These are phyloP conservation scores for Syrista parreyssii DNA, from an alignment of 2,888 invertebrate genomes.

Conservation along the genomic window DNA sequence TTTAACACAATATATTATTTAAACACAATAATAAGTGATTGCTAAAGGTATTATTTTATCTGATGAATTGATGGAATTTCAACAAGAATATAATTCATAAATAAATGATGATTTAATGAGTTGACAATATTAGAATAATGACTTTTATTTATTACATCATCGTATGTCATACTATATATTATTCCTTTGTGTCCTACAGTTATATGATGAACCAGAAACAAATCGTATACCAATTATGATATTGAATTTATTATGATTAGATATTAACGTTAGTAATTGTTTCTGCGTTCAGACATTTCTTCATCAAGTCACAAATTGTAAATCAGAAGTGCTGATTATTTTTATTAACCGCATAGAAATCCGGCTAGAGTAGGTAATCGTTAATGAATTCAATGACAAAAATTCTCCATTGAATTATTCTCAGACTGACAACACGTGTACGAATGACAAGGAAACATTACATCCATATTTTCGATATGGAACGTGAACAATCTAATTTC, in stretches of 20 bases:
- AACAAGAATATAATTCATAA: not conserved
- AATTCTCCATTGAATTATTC: not conserved
- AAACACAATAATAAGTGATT: not conserved
- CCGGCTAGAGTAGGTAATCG: not conserved
- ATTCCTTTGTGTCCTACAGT: not conserved
- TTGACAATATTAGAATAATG: not conserved
- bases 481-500: not conserved
- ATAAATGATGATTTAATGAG: not conserved
- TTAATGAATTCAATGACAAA: not conserved
- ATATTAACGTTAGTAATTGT: not conserved
- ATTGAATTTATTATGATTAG: too few relatives aligned
- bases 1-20: too few relatives aligned
- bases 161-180: not conserved
- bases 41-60: not conserved
- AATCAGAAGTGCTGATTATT: not conserved
- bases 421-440: not conserved
- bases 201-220: not conserved
- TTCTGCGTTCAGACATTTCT: not conserved
- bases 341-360: not conserved
- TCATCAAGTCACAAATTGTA: not conserved
- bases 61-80: not conserved
- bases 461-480: not conserved
- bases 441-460: not conserved
- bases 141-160: not conserved
- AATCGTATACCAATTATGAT: not conserved